Evolutionary conservation across 1,140 invertebrate genomes (phyloP).

Genomic region (Leptestheria dahalacensis): DNA sequence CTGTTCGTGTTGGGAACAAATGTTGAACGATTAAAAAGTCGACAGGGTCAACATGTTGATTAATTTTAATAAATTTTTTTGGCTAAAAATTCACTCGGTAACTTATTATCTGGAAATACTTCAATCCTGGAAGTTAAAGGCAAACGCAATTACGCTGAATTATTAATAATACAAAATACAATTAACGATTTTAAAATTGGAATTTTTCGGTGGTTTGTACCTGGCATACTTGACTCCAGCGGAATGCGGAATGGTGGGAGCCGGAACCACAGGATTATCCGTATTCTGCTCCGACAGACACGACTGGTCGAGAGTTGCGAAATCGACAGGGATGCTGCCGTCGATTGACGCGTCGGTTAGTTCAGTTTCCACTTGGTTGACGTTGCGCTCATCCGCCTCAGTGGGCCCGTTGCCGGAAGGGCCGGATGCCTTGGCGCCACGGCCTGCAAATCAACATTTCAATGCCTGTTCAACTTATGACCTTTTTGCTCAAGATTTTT

Average conservation of each 20-base stretch:
- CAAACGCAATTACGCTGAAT: too few species aligned
- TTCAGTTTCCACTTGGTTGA: conserved; percentile 4
- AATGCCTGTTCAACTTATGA: not conserved
- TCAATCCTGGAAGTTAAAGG: too few species aligned
- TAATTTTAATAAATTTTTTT: too few species aligned
- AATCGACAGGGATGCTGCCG: conserved; percentile 1
- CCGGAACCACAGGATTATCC: not conserved
- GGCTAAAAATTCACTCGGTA: too few species aligned
- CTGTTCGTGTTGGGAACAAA: too few species aligned
- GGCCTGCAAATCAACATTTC: not conserved
- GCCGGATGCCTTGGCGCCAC: not conserved
- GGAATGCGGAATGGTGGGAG: conserved; percentile 2
- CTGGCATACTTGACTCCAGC: conserved; percentile 3
- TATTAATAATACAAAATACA: too few species aligned
- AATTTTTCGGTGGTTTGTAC: too few species aligned
- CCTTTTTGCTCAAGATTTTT: not conserved
- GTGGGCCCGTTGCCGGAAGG: not conserved
- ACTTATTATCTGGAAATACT: too few species aligned
- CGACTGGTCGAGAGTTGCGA: not conserved
- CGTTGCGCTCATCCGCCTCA: not conserved
- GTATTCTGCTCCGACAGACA: not conserved
- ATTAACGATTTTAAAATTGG: too few species aligned
- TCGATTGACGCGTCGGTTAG: not conserved
- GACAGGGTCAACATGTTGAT: too few species aligned
- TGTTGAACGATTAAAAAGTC: too few species aligned